Conservation (phyloP, 2,888 invertebrate species). For the Carabus problematicus region DNA sequence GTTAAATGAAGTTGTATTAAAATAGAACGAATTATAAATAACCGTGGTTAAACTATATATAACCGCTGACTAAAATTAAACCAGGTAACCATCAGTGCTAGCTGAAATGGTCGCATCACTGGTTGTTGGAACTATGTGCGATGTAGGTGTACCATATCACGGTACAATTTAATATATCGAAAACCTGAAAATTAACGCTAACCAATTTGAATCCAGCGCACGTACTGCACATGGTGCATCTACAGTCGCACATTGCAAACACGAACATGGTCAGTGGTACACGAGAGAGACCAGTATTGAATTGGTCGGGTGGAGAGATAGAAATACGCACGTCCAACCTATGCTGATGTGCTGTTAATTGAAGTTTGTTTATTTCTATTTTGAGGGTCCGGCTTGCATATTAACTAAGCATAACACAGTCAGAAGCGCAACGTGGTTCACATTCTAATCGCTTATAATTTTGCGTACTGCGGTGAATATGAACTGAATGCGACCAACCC, state of each 20-base stretch:
- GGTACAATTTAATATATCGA: slow-evolving; percentile 35
- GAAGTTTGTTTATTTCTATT: slow-evolving; percentile 56
- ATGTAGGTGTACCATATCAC: not conserved
- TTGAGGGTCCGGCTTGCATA: slow-evolving; percentile 46
- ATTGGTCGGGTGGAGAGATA: slow-evolving; percentile 38
- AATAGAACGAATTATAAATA: slow-evolving; percentile 14
- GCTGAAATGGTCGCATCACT: not conserved
- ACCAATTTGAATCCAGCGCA: slow-evolving; percentile 21
- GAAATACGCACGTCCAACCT: slow-evolving; percentile 48
- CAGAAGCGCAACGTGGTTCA: slow-evolving; percentile 23
- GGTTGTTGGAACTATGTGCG: not conserved
- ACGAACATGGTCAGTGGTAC: not conserved
- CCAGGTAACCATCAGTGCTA: not conserved
- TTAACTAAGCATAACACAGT: slow-evolving; percentile 20
- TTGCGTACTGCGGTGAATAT: slow-evolving; percentile 11
- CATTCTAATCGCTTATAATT: slow-evolving; percentile 38
- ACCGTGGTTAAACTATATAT: not conserved
- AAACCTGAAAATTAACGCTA: slow-evolving; percentile 33
- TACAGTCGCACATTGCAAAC: slow-evolving; percentile 1
- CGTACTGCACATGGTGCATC: slow-evolving; percentile 5
- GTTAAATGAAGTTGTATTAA: not conserved
- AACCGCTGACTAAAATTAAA: slow-evolving; percentile 12
- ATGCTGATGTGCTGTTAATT: slow-evolving; percentile 57
- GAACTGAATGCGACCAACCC: not conserved
- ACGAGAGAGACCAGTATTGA: slow-evolving; percentile 6